phyloP scores from a whole-genome alignment of 2,113 vertebrate species.

The Prunella fulvescens region DNA sequence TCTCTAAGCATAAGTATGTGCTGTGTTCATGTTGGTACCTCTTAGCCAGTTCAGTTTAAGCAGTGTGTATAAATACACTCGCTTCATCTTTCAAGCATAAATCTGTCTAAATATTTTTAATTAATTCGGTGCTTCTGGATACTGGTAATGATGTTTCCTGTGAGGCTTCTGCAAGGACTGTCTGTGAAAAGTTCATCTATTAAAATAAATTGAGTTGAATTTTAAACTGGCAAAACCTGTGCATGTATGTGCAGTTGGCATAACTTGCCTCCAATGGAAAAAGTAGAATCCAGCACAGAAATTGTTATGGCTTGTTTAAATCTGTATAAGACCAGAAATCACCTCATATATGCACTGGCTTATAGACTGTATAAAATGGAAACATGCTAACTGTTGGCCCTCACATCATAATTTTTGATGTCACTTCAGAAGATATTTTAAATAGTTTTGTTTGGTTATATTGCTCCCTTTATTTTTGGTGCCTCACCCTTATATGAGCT shows the following conservation, averaged over 20 bases:
- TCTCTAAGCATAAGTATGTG: neutral
- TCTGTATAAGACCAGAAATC: neutral
- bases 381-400: neutral
- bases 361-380: neutral
- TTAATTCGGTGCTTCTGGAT: neutral
- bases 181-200: neutral
- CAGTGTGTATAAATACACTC: neutral
- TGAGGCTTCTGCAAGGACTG: neutral
- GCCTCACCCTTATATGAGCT: neutral
- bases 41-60: neutral
- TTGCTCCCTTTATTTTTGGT: neutral
- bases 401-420: neutral
- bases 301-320: neutral
- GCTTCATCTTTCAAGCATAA: neutral
- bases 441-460: neutral
- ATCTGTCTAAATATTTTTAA: neutral
- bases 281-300: neutral
- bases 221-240: neutral
- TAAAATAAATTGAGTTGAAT: neutral
- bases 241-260: neutral
- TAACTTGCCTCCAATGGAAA: neutral
- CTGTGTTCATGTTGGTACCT: neutral
- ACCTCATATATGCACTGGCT: neutral
- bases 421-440: neutral
- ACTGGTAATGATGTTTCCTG: neutral